phyloP scores from a whole-genome alignment of 1,140 invertebrate species.

The Drosophila ironensis region DNA sequence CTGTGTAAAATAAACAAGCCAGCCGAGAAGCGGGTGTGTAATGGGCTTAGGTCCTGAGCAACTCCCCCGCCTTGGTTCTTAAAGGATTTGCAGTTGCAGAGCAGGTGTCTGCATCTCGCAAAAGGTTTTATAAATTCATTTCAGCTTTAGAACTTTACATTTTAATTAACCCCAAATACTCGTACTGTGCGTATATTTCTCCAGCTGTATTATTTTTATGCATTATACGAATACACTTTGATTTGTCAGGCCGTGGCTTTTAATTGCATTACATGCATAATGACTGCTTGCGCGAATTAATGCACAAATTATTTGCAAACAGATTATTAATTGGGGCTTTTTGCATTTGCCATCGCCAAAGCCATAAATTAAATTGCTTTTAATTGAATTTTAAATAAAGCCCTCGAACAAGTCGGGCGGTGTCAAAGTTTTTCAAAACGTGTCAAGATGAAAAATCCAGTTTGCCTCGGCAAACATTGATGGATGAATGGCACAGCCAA shows the following conservation, averaged over 20 bases:
- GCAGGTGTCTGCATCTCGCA: background rate
- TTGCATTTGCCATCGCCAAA: slow-evolving; percentile 4
- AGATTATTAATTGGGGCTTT: slow-evolving; percentile 48
- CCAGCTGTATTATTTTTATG: slow-evolving; percentile 22
- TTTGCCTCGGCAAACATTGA: slow-evolving; percentile 13
- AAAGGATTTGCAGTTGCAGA: slow-evolving; percentile 22
- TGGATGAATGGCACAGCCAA: slow-evolving; percentile 1
- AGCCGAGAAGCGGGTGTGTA: slow-evolving; percentile 8
- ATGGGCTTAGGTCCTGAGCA: slow-evolving; percentile 30
- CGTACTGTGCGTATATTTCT: slow-evolving; percentile 4
- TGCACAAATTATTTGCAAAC: slow-evolving; percentile 37
- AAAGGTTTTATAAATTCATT: background rate
- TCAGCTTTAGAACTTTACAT: background rate
- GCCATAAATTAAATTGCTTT: slow-evolving; percentile 34
- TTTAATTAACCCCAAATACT: slow-evolving; percentile 30
- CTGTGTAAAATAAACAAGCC: slow-evolving; percentile 71
- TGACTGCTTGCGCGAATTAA: slow-evolving; percentile 32
- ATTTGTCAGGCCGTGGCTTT: slow-evolving; percentile 30
- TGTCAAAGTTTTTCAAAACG: slow-evolving; percentile 20
- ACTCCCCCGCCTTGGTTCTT: slow-evolving; percentile 1
- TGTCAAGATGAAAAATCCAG: slow-evolving; percentile 8
- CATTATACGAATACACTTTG: slow-evolving; percentile 27
- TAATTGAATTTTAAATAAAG: slow-evolving; percentile 50
- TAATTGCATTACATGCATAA: slow-evolving; percentile 47
- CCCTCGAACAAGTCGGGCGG: slow-evolving; percentile 5